Evolutionary conservation across 2,888 invertebrate genomes (phyloP).

Genomic region (Ecdyonurus torrentis): DNA sequence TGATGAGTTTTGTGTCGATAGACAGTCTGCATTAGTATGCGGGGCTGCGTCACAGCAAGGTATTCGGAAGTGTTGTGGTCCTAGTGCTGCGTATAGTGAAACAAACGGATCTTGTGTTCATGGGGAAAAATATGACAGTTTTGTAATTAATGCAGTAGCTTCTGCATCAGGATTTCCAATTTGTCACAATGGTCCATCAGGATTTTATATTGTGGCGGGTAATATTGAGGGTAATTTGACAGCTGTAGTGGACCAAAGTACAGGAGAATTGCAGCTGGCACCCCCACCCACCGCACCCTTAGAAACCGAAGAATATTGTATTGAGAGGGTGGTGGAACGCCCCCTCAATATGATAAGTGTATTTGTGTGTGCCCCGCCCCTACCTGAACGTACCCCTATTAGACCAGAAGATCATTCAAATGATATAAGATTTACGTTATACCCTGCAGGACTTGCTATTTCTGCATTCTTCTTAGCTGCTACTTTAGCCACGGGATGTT

Average conservation of each 20-base stretch:
- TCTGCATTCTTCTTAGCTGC: constrained; percentile 68
- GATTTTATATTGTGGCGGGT: constrained; percentile 38
- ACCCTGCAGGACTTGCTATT: constrained; percentile 60
- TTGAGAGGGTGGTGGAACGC: constrained; percentile 1
- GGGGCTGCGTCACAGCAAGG: constrained; percentile 7
- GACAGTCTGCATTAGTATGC: constrained; percentile 45
- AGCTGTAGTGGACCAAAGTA: constrained; percentile 2
- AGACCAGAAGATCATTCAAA: constrained; percentile 11
- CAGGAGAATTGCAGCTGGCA: not conserved
- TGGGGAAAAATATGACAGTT: constrained; percentile 17
- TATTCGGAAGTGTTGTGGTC: constrained; percentile 53
- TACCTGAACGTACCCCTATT: not conserved
- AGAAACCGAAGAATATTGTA: constrained; percentile 2
- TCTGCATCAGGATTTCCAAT: constrained; percentile 36
- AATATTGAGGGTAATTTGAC: constrained; percentile 23
- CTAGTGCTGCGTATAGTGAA: constrained; percentile 41
- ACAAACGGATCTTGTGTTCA: constrained; percentile 32
- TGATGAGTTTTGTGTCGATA: constrained; percentile 49
- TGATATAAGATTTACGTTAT: constrained; percentile 48
- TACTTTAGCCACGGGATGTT: constrained; percentile 59
- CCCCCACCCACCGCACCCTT: not conserved
- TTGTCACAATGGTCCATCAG: constrained; percentile 23
- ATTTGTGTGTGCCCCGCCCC: constrained; percentile 5
- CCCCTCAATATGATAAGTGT: not conserved
- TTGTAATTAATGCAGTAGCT: constrained; percentile 24